A percentile compares a stretch with the other conserved stretches of the same genome.
Evolutionary conservation across 2,797 vertebrate genomes (phyloP).

Genomic region (Hapalemur alaotrensis): DNA sequence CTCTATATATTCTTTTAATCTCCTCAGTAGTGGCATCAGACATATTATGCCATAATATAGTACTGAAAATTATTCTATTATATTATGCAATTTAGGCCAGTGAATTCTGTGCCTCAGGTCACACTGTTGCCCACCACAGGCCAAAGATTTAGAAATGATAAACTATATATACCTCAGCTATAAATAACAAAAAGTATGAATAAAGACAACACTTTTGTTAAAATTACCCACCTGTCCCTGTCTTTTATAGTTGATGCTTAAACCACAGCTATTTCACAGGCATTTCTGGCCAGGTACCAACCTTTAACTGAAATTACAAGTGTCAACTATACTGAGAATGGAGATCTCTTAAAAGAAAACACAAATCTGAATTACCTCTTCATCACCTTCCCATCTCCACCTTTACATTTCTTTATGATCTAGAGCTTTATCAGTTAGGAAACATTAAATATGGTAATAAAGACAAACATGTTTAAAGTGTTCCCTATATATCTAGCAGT

Average conservation of each 20-base stretch:
- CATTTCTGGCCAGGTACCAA: slow-evolving; percentile 43
- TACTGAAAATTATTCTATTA: not conserved
- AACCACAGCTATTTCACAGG: slow-evolving; percentile 37
- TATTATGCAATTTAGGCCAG: not conserved
- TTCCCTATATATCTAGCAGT: slow-evolving; percentile 1
- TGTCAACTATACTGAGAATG: slow-evolving; percentile 42
- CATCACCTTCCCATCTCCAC: not conserved
- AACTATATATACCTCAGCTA: not conserved
- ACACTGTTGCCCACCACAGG: not conserved
- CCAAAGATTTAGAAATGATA: slow-evolving; percentile 9
- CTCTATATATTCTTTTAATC: not conserved
- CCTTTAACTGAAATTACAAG: slow-evolving; percentile 50
- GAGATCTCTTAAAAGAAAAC: slow-evolving; percentile 32
- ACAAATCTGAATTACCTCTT: slow-evolving; percentile 42
- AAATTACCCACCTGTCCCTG: not conserved
- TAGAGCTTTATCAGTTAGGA: slow-evolving; percentile 15
- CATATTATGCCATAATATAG: not conserved
- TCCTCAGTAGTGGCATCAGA: not conserved
- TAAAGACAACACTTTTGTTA: slow-evolving; percentile 25
- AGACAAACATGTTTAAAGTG: not conserved
- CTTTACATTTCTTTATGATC: slow-evolving; percentile 3
- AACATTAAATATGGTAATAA: not conserved
- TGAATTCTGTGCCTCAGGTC: not conserved
- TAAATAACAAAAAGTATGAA: not conserved
- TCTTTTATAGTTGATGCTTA: slow-evolving; percentile 41